Base-by-base conservation (phyloP, 2,113 vertebrate species). In the Myiopsitta monachus region DNA sequence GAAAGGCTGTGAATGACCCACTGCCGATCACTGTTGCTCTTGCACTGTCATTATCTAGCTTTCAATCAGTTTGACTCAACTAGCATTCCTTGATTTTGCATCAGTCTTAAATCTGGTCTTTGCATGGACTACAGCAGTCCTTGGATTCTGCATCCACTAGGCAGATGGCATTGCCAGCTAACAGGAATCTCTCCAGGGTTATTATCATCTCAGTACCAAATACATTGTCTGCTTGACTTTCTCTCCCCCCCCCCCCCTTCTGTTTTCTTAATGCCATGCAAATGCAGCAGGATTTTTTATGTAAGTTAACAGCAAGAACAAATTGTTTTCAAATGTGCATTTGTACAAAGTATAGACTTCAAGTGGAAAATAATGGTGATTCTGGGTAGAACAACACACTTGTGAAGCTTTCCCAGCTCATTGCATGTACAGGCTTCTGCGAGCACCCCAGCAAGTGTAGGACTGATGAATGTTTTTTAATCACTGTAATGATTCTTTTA, bases 101-200 rank as follows among this genome's bases (percentile, higher is more conserved):
- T 64, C 39, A 68, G n/a, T 44, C 61, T 87, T 82, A 68, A 84
- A 64, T 52, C 55, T 2, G 2, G 24, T 57, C n/a, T 66, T 92
- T 79, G 41, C 22, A 6, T 14, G 23, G 27, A 49, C 39, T 92
- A 3, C 36, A 46, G 0, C 41, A 38, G 31, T 79, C 63, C 77
- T 83, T 90, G 85, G 78, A 90, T 87, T 76, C 49, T 89, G 28
- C 21, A 70, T 62, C 28, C 12, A 23, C 41, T 44, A 85, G 95
- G 87, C 93, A 97, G 96, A 92, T 96, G 97, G 94, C 66, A 94
- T 95, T 81, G 55, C 94, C 92, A 95, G 79, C 90, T 52, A 77
- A 41, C 88, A 87, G 87, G 78, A 96, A 94, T 91, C 92, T 75
- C 30, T 78, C 86, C 91, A 94, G 92, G 68, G 70, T 93, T 95